Evolutionary conservation across 1,140 invertebrate genomes (phyloP), one percentile per base, ranked within the genome.

Genomic region (Zaprionus gabonicus): DNA sequence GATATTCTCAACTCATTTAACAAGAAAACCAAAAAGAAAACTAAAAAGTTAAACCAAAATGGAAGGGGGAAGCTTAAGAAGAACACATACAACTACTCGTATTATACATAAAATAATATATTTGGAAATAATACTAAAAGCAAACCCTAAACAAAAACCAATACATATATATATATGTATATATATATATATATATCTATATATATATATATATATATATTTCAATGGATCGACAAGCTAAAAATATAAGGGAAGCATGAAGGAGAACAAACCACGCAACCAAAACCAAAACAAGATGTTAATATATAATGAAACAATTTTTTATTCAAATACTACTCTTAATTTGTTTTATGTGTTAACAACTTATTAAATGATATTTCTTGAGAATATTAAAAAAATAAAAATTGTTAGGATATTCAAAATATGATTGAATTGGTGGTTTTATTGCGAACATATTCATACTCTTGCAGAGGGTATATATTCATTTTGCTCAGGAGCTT

Each of bases 251-350:
- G 12, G 27, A 67, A 23, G 28, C 34, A 57, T 58, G 38, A 31
- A 51, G 51, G 44, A 6, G n/a, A 66, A 65, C 9, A 58, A 74
- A 53, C 28, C 55, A 64, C 58, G 80, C 41, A 78, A 74, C 68
- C 80, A 67, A 56, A 82, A 87, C 75, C 44, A 41, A 80, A 86
- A 73, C 49, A 38, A 75, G 68, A 81, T 80, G 85, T 85, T 90
- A 88, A 74, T 80, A 81, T 76, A 85, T 73, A 85, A 86, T 80
- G 80, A 77, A 53, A 88, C 78, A 90, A 88, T 88, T 88, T 88
- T 88, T 90, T 90, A 90, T 88, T 85, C 81, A 88, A 88, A 88
- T 88, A 88, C 85, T 88, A 90, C 85, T 90, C 81, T 88, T 88
- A 80, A 81, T 88, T 88, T 88, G 85, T 82, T 88, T 88, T 88